A percentile compares a stretch with the other conserved stretches of the same genome.
phyloP scores from a whole-genome alignment of 1,140 invertebrate species.

The Campoletis sonorensis region DNA sequence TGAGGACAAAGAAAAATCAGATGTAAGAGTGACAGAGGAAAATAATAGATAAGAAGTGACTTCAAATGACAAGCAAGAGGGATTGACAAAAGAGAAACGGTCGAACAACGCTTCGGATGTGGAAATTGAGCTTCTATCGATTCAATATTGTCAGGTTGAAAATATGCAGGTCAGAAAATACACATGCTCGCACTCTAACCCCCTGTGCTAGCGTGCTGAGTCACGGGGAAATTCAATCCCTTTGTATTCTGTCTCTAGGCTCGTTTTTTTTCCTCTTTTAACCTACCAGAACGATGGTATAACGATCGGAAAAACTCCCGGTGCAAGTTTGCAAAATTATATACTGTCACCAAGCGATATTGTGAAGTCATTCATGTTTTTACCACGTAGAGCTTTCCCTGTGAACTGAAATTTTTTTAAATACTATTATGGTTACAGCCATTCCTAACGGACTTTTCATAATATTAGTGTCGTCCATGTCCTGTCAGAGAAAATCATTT shows the following conservation, averaged over 20 bases:
- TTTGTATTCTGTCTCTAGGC: not conserved
- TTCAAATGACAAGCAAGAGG: not conserved
- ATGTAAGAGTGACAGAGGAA: not conserved
- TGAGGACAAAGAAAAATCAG: not conserved
- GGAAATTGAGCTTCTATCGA: not conserved
- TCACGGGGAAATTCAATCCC: not conserved
- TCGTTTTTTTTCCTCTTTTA: not conserved
- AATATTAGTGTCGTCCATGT: no score
- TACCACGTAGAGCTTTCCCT: no score
- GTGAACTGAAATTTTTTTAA: no score
- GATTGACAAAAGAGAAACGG: not conserved
- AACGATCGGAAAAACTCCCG: not conserved
- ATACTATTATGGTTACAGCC: no score
- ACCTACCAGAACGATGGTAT: not conserved
- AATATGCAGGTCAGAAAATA: not conserved
- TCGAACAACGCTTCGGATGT: not conserved
- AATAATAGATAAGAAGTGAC: not conserved
- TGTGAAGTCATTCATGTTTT: no score
- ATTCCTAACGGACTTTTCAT: no score
- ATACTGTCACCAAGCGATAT: no score
- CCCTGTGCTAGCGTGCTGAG: not conserved
- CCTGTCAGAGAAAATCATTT: no score
- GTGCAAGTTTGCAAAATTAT: no score
- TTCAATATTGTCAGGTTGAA: not conserved
- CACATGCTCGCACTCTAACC: not conserved